Percentiles rank a stretch among this genome's conserved stretches.
Evolutionary conservation across 2,797 vertebrate genomes (phyloP).

Genomic region (Pampus argenteus): DNA sequence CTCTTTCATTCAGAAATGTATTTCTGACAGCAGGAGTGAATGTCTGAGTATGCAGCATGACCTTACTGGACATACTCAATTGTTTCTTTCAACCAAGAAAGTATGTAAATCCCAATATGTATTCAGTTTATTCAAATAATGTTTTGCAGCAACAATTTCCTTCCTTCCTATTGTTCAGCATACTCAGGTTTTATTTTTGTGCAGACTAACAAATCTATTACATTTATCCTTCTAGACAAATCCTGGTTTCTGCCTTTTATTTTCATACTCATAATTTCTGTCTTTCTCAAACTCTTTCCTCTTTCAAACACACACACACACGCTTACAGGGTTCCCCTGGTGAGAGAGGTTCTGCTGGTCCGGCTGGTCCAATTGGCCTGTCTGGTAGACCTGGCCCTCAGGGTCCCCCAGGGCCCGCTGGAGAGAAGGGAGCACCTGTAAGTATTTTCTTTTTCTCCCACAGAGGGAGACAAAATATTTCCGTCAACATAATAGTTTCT

Average conservation of each 20-base stretch:
- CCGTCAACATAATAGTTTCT: not conserved
- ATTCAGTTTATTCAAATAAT: too few relatives aligned
- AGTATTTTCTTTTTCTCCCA: conserved; percentile 68
- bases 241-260: not conserved
- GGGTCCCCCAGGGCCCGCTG: conserved; percentile 95
- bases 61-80: too few relatives aligned
- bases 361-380: conserved; percentile 94
- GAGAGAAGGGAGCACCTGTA: conserved; percentile 97
- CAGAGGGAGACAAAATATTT: not conserved
- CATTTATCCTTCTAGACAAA: not conserved
- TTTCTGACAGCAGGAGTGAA: conserved; percentile 30
- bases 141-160: too few relatives aligned
- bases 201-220: not conserved
- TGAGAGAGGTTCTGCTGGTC: conserved; percentile 93
- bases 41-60: too few relatives aligned
- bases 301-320: not conserved
- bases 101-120: too few relatives aligned
- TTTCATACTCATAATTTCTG: not conserved
- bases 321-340: conserved; percentile 92
- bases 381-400: conserved; percentile 96
- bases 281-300: not conserved
- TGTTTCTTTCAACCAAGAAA: too few relatives aligned
- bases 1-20: conserved; percentile 26
- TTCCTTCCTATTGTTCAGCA: conserved; percentile 40
- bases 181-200: conserved; percentile 5